Evolutionary conservation across 2,113 vertebrate genomes (phyloP).

Genomic region (Sisor rabdophorus): DNA sequence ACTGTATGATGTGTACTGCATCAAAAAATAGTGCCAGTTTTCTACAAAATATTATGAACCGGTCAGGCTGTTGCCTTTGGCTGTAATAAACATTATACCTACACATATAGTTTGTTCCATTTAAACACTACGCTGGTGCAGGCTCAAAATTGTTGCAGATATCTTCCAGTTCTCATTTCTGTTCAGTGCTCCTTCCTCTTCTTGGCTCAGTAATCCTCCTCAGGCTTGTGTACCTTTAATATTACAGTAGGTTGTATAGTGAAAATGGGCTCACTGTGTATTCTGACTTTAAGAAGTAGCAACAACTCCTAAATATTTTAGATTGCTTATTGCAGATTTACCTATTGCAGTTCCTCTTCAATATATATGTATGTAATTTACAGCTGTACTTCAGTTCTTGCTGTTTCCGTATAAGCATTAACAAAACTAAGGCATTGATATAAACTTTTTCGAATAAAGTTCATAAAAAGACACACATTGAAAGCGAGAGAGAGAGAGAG

Average conservation of each 20-base stretch:
- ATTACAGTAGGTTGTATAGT: not conserved
- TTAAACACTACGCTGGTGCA: not conserved
- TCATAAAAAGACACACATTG: no score
- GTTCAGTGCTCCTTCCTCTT: no score
- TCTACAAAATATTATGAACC: not conserved
- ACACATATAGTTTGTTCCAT: not conserved
- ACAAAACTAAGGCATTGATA: no score
- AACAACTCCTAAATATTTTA: not conserved
- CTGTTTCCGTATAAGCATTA: no score
- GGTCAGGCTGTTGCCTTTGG: not conserved
- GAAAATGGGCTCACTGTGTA: not conserved
- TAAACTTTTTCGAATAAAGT: no score
- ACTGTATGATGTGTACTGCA: not conserved
- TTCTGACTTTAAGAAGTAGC: not conserved
- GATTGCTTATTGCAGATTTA: no score
- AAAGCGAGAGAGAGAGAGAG: no score
- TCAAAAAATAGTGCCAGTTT: not conserved
- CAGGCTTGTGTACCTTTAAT: not conserved
- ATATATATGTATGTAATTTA: no score
- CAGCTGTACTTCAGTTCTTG: no score
- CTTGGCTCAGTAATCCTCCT: not conserved
- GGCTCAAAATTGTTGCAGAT: not conserved
- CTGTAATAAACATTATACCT: not conserved
- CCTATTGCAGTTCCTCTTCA: no score
- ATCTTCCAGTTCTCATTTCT: not conserved